Base-by-base conservation (phyloP, 2,888 invertebrate species). In the Phalangium opilio region DNA sequence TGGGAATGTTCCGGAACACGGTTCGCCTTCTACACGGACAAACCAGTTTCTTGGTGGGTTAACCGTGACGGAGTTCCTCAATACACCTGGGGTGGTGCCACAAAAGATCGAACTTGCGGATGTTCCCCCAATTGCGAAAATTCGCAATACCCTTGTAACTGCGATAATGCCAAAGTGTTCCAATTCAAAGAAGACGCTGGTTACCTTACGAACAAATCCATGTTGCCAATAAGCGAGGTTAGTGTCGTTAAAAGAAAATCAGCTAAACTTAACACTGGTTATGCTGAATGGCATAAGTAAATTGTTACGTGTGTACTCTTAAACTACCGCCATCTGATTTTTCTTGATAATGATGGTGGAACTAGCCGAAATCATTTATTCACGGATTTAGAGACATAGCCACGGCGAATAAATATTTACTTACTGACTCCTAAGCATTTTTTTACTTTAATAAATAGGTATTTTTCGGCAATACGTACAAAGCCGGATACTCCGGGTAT, bases 1-100 rank as follows among this genome's bases (percentile, higher is more conserved):
- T 59, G 58, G 58, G 44, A 57, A 19, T 59, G 59, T 41, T 46
- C 48, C 2, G 58, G 59, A 1, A 51, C 56, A 4, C 56, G 56
- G 12, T 58, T 58, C 20, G 47, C 49, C 27, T 59, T 57, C 43
- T 48, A 53, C 10, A 45, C 50, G 5, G 47, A 49, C 3, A 54
- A 49, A 39, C 56, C 59, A 0, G 50, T 49, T 20, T 54, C 55
- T 1, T 52, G 54, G 54, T 53, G 51, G 52, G 47, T 50, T 2
- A 50, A 50, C 2, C 48, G 52, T 45, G 40, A 50, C 32, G 44
- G 44, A 5, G 27, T 41, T 14, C 50, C 55, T 15, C 57, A 55
- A 42, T 50, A 52, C 40, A 53, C 50, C 5, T 57, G 59, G 55
- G 58, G 58, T 8, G 55, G 54, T 2, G 55, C 50, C 5, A 48